phyloP scores from a whole-genome alignment of 2,888 invertebrate species.

The Epicampocera succincta region DNA sequence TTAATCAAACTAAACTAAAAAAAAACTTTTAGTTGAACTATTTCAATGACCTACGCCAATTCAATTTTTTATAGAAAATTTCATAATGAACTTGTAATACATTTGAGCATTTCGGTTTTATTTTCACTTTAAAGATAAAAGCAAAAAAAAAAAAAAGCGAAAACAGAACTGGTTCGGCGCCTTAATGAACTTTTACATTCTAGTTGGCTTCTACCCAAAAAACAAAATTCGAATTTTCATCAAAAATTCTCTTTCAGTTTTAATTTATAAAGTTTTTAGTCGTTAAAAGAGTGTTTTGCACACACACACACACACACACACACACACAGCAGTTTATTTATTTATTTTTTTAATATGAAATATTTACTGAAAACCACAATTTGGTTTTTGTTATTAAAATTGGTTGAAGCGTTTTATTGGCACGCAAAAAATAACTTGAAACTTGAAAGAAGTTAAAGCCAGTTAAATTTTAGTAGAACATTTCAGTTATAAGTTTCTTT shows the following conservation, averaged over 20 bases:
- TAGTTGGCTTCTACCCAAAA: constrained; percentile 55
- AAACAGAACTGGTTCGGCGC: constrained; percentile 58
- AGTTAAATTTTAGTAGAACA: too few relatives aligned
- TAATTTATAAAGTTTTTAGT: constrained; percentile 17
- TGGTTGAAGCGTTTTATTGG: background rate
- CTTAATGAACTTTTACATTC: constrained; percentile 62
- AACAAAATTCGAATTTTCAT: constrained; percentile 29
- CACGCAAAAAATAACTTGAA: too few relatives aligned
- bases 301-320: too few relatives aligned
- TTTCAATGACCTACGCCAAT: constrained; percentile 61
- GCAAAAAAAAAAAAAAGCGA: background rate
- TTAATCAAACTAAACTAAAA: constrained; percentile 8
- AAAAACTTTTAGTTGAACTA: constrained; percentile 19
- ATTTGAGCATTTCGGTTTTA: constrained; percentile 12
- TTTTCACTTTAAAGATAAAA: constrained; percentile 9
- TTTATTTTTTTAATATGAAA: too few relatives aligned
- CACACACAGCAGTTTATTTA: too few relatives aligned
- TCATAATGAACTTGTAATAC: constrained; percentile 63
- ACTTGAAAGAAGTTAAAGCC: background rate
- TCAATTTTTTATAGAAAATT: constrained; percentile 9
- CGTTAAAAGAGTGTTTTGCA: background rate
- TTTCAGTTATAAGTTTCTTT: too few relatives aligned
- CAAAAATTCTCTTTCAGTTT: constrained; percentile 26
- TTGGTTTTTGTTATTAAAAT: constrained; percentile 22
- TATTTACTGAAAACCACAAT: constrained; percentile 6